A percentile compares a stretch with the other conserved stretches of the same genome.
These are phyloP conservation scores for Portunus trituberculatus DNA, from an alignment of 1,140 invertebrate genomes.

Conservation along the genomic window DNA sequence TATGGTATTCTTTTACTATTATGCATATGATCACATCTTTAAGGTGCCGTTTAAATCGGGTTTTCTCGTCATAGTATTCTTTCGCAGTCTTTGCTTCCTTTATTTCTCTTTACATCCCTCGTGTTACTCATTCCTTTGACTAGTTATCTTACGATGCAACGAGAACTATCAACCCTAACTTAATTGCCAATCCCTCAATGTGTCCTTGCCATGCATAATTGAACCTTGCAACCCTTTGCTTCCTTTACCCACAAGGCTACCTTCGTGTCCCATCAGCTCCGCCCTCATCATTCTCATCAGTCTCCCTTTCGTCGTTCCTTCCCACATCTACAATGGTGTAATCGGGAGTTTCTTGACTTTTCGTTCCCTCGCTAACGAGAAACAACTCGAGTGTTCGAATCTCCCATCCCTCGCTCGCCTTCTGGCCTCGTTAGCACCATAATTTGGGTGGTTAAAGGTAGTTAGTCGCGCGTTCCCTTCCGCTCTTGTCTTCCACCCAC, in stretches of 20 bases:
- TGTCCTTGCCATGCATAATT: too few relatives aligned
- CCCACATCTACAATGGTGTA: not conserved
- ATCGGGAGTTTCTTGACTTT: not conserved
- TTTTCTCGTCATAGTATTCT: too few relatives aligned
- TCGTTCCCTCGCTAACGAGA: not conserved
- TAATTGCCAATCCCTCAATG: too few relatives aligned
- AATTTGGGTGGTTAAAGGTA: not conserved
- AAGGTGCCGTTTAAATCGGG: too few relatives aligned
- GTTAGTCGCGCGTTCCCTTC: not conserved
- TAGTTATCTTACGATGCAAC: too few relatives aligned
- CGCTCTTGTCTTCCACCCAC: not conserved
- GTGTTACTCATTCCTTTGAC: too few relatives aligned
- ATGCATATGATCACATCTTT: too few relatives aligned
- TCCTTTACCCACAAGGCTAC: not conserved
- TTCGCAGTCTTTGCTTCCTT: too few relatives aligned
- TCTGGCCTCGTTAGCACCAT: not conserved
- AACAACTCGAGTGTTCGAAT: not conserved
- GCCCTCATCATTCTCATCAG: not conserved
- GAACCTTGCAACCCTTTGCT: too few relatives aligned
- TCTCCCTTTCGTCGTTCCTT: not conserved
- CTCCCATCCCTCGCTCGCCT: not conserved
- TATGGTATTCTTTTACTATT: too few relatives aligned
- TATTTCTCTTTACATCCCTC: too few relatives aligned
- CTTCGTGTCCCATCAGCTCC: not conserved
- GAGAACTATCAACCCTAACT: too few relatives aligned